Evolutionary conservation across 2,888 invertebrate genomes (phyloP).

Genomic region (Platynereis dumerilii): DNA sequence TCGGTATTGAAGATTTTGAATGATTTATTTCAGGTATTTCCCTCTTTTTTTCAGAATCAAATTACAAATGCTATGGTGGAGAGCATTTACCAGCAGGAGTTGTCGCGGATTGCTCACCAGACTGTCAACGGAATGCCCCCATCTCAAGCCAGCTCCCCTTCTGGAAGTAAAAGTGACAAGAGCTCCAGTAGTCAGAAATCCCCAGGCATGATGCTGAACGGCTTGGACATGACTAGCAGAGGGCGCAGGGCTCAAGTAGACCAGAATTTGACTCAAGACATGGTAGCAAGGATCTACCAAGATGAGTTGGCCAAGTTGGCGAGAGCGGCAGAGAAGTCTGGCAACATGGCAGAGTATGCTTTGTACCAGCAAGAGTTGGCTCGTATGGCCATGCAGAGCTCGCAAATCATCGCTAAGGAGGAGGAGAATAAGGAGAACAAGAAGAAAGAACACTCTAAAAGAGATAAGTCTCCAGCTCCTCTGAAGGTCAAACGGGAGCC

Average conservation of each 20-base stretch:
- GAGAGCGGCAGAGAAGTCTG: conserved; percentile 65
- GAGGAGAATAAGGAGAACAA: conserved; percentile 27
- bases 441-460: background rate
- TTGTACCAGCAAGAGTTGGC: conserved; percentile 92
- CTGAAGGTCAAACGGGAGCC: conserved; percentile 1
- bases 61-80: conserved; percentile 55
- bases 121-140: background rate
- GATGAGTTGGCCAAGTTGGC: conserved; percentile 88
- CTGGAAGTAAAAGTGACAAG: conserved; percentile 14
- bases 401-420: conserved; percentile 38
- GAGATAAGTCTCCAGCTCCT: background rate
- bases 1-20: too few species aligned
- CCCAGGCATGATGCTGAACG: conserved; percentile 8
- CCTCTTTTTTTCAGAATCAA: conserved; percentile 46
- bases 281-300: conserved; percentile 60
- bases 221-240: conserved; percentile 41
- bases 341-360: conserved; percentile 67
- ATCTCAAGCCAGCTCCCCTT: background rate
- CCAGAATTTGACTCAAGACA: conserved; percentile 92
- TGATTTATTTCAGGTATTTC: too few species aligned
- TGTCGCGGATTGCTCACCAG: conserved; percentile 81
- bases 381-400: conserved; percentile 72
- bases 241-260: conserved; percentile 37
- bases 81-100: conserved; percentile 68
- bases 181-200: conserved; percentile 6